Percentiles rank a stretch among this genome's conserved stretches.
phyloP scores from a whole-genome alignment of 2,113 vertebrate species.

The Cricetomys ansorgei region DNA sequence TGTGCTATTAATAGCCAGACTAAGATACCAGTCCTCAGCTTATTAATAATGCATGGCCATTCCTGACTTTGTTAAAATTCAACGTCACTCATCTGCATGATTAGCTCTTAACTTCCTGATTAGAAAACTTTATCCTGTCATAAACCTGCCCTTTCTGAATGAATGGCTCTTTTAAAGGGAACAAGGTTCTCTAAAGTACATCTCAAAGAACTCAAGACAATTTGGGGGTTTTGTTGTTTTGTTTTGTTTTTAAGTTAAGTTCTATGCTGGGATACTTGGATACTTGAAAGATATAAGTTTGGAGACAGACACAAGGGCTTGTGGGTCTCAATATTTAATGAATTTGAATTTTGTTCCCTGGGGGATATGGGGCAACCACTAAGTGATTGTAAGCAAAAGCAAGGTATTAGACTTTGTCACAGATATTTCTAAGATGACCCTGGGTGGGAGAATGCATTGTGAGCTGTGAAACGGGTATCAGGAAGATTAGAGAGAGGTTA shows the following conservation, averaged over 20 bases:
- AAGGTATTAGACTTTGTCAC: background rate
- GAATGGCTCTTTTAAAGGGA: conserved; percentile 45
- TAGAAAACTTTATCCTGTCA: conserved; percentile 47
- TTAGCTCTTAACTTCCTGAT: conserved; percentile 73
- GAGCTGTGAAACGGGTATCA: background rate
- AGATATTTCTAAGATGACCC: background rate
- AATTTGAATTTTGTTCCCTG: background rate
- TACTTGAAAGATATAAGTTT: background rate
- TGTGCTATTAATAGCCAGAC: conserved; percentile 28
- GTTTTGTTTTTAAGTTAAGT: background rate
- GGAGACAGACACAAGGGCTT: background rate
- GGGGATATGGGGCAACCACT: background rate
- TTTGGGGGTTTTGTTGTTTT: background rate
- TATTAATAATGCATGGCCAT: conserved; percentile 60
- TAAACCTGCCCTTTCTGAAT: conserved; percentile 41
- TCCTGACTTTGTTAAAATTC: conserved; percentile 6
- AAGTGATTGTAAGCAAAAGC: background rate
- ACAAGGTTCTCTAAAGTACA: conserved; percentile 10
- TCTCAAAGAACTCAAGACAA: background rate
- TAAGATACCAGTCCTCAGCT: background rate
- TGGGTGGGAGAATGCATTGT: background rate
- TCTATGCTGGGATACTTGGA: background rate
- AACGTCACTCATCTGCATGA: conserved; percentile 73
- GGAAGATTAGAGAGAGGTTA: background rate
- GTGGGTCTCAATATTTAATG: background rate